These are phyloP conservation scores for Hoplodrina blanda DNA, from an alignment of 2,888 invertebrate genomes.

Conservation along the genomic window DNA sequence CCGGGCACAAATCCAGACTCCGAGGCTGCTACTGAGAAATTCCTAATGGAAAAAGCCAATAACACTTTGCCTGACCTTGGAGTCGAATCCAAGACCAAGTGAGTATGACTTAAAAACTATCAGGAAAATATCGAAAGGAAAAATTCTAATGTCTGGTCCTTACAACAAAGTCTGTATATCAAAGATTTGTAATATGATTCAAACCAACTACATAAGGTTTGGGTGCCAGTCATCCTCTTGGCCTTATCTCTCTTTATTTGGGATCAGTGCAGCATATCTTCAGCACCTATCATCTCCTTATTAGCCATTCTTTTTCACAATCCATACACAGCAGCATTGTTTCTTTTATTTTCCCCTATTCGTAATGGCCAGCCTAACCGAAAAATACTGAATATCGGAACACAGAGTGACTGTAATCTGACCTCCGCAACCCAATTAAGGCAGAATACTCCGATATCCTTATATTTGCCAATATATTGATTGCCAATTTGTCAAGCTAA, in stretches of 20 bases:
- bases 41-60: too few relatives aligned
- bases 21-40: too few relatives aligned
- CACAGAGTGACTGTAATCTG: constrained; percentile 37
- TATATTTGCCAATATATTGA: constrained; percentile 17
- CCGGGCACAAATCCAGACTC: too few relatives aligned
- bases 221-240: not conserved
- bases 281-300: not conserved
- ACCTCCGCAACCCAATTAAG: constrained; percentile 40
- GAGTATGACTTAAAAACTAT: constrained; percentile 63
- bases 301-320: not conserved
- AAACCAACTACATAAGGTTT: not conserved
- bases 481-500: constrained; percentile 24
- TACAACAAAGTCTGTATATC: too few relatives aligned
- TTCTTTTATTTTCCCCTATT: not conserved
- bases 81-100: constrained; percentile 91
- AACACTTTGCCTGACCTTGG: too few relatives aligned
- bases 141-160: too few relatives aligned
- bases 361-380: constrained; percentile 4
- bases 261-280: not conserved
- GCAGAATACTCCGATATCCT: constrained; percentile 22
- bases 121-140: too few relatives aligned
- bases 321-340: not conserved
- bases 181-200: too few relatives aligned
- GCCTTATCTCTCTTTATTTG: not conserved
- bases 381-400: constrained; percentile 21